Evolutionary conservation across 2,888 invertebrate genomes (phyloP).

Genomic region (Scaptodrosophila latifasciaeformis): DNA sequence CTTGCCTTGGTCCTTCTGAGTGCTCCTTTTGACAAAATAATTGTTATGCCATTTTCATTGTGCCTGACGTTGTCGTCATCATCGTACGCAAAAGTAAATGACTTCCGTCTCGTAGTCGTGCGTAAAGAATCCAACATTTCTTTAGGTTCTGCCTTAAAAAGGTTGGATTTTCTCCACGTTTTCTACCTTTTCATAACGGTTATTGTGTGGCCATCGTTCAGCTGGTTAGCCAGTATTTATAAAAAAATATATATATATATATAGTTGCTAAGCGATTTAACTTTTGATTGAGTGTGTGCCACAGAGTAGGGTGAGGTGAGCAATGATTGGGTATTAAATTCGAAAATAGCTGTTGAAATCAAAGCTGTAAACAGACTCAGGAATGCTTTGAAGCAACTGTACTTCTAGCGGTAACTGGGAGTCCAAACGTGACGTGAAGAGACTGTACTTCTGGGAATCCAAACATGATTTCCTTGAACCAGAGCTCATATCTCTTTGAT

Average conservation of each 20-base stretch:
- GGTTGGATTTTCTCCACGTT: not conserved
- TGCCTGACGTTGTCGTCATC: slow-evolving; percentile 8
- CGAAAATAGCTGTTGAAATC: too few species aligned
- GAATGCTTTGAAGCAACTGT: too few species aligned
- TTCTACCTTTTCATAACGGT: not conserved
- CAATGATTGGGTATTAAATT: too few species aligned
- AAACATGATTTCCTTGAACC: slow-evolving; percentile 7
- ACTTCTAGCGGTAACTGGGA: too few species aligned
- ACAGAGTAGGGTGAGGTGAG: too few species aligned
- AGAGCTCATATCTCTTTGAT: too few species aligned
- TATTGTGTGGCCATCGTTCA: too few species aligned
- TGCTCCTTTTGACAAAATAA: slow-evolving; percentile 32
- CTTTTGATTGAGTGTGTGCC: too few species aligned
- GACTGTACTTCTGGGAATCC: too few species aligned
- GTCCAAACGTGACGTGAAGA: too few species aligned
- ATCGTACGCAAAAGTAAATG: slow-evolving; percentile 39
- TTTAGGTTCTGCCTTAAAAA: not conserved
- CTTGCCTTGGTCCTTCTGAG: not conserved
- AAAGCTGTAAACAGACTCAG: too few species aligned
- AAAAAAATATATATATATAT: not conserved
- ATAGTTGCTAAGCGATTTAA: not conserved
- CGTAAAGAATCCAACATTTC: slow-evolving; percentile 1
- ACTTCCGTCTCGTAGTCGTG: slow-evolving; percentile 37
- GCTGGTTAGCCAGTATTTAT: too few species aligned
- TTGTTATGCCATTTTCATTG: slow-evolving; percentile 45